Evolutionary conservation across 2,797 vertebrate species (phyloP).

Genomic region (Salmo trutta): DNA sequence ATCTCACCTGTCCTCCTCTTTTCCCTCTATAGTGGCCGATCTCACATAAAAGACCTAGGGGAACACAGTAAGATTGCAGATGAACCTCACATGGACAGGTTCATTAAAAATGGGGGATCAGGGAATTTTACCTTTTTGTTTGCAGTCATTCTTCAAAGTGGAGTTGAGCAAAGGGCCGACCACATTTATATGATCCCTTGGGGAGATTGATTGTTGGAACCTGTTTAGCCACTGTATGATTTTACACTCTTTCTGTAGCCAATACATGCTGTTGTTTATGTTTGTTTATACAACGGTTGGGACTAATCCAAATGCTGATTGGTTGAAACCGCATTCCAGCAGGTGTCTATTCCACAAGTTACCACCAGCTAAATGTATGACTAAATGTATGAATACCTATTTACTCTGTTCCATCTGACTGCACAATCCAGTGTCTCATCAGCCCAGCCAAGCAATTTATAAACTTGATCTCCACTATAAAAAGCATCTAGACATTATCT

Average conservation of each 20-base stretch:
- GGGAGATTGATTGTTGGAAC: slow-evolving; percentile 29
- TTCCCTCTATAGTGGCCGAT: slow-evolving; percentile 32
- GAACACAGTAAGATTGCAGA: slow-evolving; percentile 57
- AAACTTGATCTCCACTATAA: no score
- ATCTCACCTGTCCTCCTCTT: slow-evolving; percentile 49
- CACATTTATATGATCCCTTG: slow-evolving; percentile 33
- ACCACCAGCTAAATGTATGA: no score
- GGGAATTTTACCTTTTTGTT: slow-evolving; percentile 12
- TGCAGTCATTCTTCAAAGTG: slow-evolving; percentile 26
- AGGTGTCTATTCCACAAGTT: no score
- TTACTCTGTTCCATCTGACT: no score
- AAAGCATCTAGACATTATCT: no score
- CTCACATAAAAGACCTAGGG: slow-evolving; percentile 45
- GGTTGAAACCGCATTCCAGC: no score
- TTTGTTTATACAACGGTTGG: slow-evolving; percentile 16
- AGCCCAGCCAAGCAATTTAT: no score
- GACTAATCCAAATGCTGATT: no score
- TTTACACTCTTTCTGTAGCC: slow-evolving; percentile 40
- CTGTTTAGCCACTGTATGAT: slow-evolving; percentile 50
- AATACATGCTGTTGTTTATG: slow-evolving; percentile 55
- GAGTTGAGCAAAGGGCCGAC: slow-evolving; percentile 46
- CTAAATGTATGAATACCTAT: no score
- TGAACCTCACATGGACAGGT: slow-evolving; percentile 49
- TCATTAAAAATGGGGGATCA: slow-evolving; percentile 28
- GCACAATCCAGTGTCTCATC: no score